Evolutionary conservation across 2,113 vertebrate species (phyloP).

Genomic region (Prunella fulvescens): DNA sequence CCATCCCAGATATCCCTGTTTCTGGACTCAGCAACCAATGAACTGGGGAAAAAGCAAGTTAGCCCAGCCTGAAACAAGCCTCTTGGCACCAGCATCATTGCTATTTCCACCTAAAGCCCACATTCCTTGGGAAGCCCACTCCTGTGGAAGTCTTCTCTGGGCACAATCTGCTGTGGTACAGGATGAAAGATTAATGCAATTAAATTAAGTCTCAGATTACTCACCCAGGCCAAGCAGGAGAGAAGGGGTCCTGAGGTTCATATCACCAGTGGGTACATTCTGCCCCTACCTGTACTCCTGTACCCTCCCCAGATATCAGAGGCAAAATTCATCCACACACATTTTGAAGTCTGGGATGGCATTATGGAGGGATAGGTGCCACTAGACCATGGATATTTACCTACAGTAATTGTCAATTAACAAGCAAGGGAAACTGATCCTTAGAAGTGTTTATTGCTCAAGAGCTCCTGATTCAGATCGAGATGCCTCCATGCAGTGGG

Average conservation of each 20-base stretch:
- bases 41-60: not conserved
- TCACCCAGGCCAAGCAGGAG: not conserved
- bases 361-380: not conserved
- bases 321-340: not conserved
- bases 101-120: not conserved
- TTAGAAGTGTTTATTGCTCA: not conserved
- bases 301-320: not conserved
- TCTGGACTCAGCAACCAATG: not conserved
- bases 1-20: not conserved
- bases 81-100: not conserved
- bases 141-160: not conserved
- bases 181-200: not conserved
- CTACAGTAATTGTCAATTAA: not conserved
- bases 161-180: not conserved
- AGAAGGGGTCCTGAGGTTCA: not conserved
- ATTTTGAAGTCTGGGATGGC: not conserved
- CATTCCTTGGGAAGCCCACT: accelerated
- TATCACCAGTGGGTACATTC: not conserved
- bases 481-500: not conserved
- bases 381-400: not conserved
- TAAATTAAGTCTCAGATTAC: not conserved
- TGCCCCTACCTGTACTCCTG: not conserved
- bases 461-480: not conserved
- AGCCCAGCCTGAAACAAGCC: not conserved
- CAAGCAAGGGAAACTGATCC: not conserved